Evolutionary conservation across 2,888 invertebrate genomes (phyloP), one percentile per base, ranked within the genome.

Genomic region (Melitaea athalia): DNA sequence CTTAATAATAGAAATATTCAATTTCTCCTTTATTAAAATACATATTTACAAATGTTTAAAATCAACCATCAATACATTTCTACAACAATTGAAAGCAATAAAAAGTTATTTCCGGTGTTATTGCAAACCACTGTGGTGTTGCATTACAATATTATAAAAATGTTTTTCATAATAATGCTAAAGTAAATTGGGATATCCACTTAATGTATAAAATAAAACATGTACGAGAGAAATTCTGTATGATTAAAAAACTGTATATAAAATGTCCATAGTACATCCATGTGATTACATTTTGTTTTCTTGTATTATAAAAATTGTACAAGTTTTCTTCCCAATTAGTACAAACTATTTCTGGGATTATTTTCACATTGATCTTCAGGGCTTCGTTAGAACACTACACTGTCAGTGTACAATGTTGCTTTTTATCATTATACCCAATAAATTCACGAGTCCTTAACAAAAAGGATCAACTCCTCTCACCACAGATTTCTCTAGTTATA

Each of bases 401-500:
- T 85, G 82, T 85, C 84, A 81, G 84, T 80, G 80, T 82, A 84
- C 81, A 82, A 78, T 76, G 76, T 81, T 79, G 84, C 83, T 83
- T 84, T 83, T 80, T 75, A 78, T 78, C 80, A 76, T 81, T 80
- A 77, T 70, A 72, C 60, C 67, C 78, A 78, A 78, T 78, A 79
- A 79, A 83, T 83, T 84, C 88, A 89, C 87, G 86, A 87, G 85
- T 90, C 85, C 84, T 83, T 85, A 82, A 81, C 84, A 79, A 81
- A 84, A 86, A 87, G 89, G 90, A 91, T 87, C 82, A 90, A 91
- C 90, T 88, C 91, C 91, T 91, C 91, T 88, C 91, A 86, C 90
- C 92, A 92, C 91, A 92, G 89, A 91, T 87, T 89, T 91, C 89
- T 82, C 88, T 90, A 88, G 88, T 85, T 89, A 89, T 90, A 89